A percentile compares a stretch with the other conserved stretches of the same genome.
phyloP scores from a whole-genome alignment of 2,113 vertebrate genomes.

The Plestiodon gilberti region DNA sequence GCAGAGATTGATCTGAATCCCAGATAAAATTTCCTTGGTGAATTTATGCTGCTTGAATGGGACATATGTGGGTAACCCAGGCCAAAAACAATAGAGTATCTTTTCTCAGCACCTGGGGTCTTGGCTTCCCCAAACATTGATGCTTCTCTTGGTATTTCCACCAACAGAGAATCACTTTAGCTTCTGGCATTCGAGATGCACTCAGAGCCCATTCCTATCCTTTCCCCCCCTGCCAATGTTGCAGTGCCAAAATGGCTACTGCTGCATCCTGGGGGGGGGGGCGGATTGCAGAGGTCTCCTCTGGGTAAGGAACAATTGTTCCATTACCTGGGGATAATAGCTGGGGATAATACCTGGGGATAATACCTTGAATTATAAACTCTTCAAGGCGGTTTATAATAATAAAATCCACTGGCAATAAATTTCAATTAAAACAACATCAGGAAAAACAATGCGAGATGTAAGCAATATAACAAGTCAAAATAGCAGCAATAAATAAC shows the following conservation, averaged over 20 bases:
- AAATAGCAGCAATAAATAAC: neutral
- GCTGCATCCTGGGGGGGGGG: too few species aligned
- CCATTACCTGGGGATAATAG: too few species aligned
- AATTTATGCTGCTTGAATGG: neutral
- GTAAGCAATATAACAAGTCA: neutral
- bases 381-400: neutral
- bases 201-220: too few species aligned
- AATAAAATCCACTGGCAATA: neutral
- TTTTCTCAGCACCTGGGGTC: neutral
- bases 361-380: neutral
- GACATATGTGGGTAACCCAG: neutral
- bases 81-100: neutral
- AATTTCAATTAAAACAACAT: neutral
- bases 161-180: neutral
- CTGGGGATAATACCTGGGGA: too few species aligned
- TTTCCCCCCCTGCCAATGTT: too few species aligned
- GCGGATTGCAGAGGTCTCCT: too few species aligned
- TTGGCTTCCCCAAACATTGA: neutral
- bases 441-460: neutral
- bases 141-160: neutral
- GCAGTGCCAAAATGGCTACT: too few species aligned
- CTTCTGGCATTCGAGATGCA: neutral
- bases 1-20: neutral
- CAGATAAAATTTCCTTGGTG: too few species aligned
- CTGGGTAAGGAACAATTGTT: too few species aligned